Conservation (phyloP, 2,888 invertebrate species). For the Creontiades dilutus region DNA sequence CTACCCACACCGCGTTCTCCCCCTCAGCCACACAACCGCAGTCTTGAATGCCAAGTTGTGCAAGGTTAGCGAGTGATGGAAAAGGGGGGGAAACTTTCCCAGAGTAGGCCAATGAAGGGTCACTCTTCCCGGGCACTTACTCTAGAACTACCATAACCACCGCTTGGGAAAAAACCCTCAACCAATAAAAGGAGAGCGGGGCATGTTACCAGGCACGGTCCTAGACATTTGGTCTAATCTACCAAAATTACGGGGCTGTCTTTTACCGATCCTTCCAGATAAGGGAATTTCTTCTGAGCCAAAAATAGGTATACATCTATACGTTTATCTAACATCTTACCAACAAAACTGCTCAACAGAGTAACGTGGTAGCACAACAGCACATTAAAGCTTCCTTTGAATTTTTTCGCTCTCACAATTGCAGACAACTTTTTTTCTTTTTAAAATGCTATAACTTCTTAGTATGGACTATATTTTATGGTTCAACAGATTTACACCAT, state of each 20-base stretch:
- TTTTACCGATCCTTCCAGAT: slow-evolving; percentile 12
- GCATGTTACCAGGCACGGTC: neutral
- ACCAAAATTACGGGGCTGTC: slow-evolving; percentile 33
- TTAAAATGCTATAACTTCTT: neutral
- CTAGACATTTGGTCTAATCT: neutral
- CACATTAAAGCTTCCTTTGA: neutral
- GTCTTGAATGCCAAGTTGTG: slow-evolving; percentile 37
- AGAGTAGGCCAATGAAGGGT: slow-evolving; percentile 23
- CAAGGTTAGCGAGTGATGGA: neutral
- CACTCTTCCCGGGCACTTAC: slow-evolving; percentile 41
- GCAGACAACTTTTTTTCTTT: neutral
- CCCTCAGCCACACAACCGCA: neutral
- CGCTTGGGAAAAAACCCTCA: neutral
- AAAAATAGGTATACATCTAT: neutral
- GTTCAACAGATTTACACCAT: too few relatives aligned
- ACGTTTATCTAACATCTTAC: neutral
- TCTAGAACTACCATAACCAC: slow-evolving; percentile 31
- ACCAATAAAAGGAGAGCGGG: neutral
- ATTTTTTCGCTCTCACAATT: neutral
- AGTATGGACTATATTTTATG: too few relatives aligned
- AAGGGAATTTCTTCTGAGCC: neutral
- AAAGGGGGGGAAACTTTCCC: neutral
- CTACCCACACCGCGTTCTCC: neutral
- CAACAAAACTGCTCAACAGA: neutral
- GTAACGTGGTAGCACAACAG: neutral